phyloP scores from a whole-genome alignment of 1,140 invertebrate genomes.

The Apis dorsata region DNA sequence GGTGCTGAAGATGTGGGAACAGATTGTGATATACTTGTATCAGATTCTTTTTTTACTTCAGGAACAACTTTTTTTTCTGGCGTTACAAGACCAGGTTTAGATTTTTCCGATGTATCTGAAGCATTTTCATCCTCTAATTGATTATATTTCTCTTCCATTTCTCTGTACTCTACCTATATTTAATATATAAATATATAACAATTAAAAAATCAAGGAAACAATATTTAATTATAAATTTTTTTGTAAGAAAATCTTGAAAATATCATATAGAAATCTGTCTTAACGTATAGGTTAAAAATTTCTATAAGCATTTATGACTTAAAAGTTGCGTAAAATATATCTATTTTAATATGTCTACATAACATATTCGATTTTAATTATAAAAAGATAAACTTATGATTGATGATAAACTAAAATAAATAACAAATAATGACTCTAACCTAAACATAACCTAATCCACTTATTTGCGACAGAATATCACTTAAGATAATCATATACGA shows the following conservation, averaged over 20 bases:
- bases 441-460: constrained; percentile 49
- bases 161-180: constrained; percentile 84
- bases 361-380: not conserved
- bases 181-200: constrained; percentile 66
- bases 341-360: not conserved
- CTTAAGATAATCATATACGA: too few relatives aligned
- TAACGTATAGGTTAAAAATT: constrained; percentile 44
- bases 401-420: not conserved
- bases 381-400: not conserved
- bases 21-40: constrained; percentile 62
- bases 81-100: constrained; percentile 80
- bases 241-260: not conserved
- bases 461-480: constrained; percentile 1
- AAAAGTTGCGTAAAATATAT: constrained; percentile 25
- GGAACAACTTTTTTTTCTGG: constrained; percentile 78
- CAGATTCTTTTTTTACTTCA: constrained; percentile 75
- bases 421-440: constrained; percentile 18
- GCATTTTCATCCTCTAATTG: constrained; percentile 83
- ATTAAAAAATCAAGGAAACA: constrained; percentile 9
- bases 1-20: constrained; percentile 61
- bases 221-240: not conserved
- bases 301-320: constrained; percentile 31
- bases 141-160: constrained; percentile 86
- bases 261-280: not conserved
- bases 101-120: constrained; percentile 84